phyloP scores from a whole-genome alignment of 2,888 invertebrate genomes.

The Blastobasis lacticolella region DNA sequence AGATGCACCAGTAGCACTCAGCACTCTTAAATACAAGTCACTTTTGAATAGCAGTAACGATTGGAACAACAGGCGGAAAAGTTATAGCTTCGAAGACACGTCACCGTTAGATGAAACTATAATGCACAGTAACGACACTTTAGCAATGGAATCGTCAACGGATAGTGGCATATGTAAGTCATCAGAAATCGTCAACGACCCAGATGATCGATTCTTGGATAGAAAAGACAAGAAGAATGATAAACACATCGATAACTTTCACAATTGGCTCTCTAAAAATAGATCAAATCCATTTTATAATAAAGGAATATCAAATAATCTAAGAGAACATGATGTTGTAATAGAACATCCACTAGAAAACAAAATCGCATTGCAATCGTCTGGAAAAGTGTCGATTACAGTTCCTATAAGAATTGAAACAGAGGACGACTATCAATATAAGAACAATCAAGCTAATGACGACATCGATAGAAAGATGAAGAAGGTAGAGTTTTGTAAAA shows the following conservation, averaged over 20 bases:
- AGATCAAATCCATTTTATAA: constrained; percentile 38
- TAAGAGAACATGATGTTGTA: constrained; percentile 37
- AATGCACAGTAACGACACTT: constrained; percentile 54
- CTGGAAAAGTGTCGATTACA: constrained; percentile 57
- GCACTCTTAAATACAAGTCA: constrained; percentile 60
- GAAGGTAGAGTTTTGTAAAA: constrained; percentile 90
- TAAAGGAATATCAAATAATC: constrained; percentile 34
- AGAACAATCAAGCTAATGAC: constrained; percentile 34
- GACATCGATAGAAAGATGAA: constrained; percentile 73
- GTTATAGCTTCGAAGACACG: constrained; percentile 80
- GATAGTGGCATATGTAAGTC: constrained; percentile 85
- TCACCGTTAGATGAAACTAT: constrained; percentile 46
- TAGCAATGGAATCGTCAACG: constrained; percentile 82
- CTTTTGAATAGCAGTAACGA: constrained; percentile 62
- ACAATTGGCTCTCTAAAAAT: constrained; percentile 60
- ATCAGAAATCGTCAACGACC: constrained; percentile 75
- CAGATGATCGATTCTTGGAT: constrained; percentile 31
- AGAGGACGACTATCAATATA: constrained; percentile 33
- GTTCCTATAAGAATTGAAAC: constrained; percentile 48
- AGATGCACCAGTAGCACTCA: constrained; percentile 49
- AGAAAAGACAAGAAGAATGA: constrained; percentile 30
- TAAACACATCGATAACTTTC: constrained; percentile 48
- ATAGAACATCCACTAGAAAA: constrained; percentile 38
- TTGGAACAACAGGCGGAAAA: constrained; percentile 84
- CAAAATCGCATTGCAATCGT: constrained; percentile 50